Base-by-base conservation (phyloP, 1,140 invertebrate species). In the Rhyzopertha dominica region DNA sequence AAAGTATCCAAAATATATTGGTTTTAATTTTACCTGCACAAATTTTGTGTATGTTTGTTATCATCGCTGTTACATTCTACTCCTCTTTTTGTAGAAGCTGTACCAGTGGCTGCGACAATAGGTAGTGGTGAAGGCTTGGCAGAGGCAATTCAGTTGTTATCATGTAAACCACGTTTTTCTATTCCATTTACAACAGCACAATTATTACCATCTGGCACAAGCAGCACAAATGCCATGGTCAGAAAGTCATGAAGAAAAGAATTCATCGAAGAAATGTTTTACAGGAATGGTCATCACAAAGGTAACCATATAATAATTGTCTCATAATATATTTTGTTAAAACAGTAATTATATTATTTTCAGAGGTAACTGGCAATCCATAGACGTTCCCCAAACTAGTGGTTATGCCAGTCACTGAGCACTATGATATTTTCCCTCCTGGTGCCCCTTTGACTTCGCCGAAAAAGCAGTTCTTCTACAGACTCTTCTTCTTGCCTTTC, bases 81-180 rank as follows among this genome's bases (percentile, higher is more conserved):
- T 46, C 29, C n/a, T 47, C 36, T 18, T 35, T 30, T 62, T 50
- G 29, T 31, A 73, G 78, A 80, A 59, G 72, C 74, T 2, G 66
- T 74, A 17, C 72, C 40, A 61, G 72, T 26, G 57, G 67, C 19
- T 62, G 76, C 62, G 59, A 53, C 63, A 18, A 57, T 64, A 10
- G 54, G 74, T 20, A 79, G 77, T 63, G 76, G 79, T 41, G 80
- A 83, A 58, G 80, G 80, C 9, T 68, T 82, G 12, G 74, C 77
- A 4, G 80, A 81, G 65, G 80, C 80, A 5, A 82, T 82, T 53
- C 78, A 80, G 46, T 58, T 83, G 16, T 57, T 81, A 2, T 79
- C 78, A 24, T 77, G 75, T 56, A 69, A 73, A 51, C 77, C 77
- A 47, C 39, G 64, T 19, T 63, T 54, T 34, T 58, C 55, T 5